Conservation (phyloP, 2,888 invertebrate genomes). For the Xylota segnis region DNA sequence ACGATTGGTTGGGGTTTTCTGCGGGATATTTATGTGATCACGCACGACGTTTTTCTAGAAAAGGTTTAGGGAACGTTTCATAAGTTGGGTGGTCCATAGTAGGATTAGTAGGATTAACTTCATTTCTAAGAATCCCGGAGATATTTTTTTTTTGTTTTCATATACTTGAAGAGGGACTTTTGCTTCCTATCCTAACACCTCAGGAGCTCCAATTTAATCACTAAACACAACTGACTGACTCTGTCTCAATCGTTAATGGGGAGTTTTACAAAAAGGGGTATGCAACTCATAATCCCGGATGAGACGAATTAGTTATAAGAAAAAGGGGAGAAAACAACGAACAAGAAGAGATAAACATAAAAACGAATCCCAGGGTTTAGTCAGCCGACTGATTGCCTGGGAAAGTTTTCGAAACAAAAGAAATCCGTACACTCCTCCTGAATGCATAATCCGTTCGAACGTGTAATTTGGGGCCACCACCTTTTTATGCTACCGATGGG, state of each 20-base stretch:
- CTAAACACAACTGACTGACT: slow-evolving; percentile 42
- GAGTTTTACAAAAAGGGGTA: slow-evolving; percentile 35
- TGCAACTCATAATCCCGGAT: slow-evolving; percentile 66
- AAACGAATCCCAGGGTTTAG: slow-evolving; percentile 30
- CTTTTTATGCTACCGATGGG: slow-evolving; percentile 62
- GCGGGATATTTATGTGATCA: slow-evolving; percentile 17
- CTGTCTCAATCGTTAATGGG: slow-evolving; percentile 37
- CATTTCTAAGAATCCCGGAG: slow-evolving; percentile 31
- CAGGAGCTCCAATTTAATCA: slow-evolving; percentile 33
- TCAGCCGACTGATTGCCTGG: slow-evolving; percentile 62
- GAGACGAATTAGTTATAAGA: slow-evolving; percentile 56
- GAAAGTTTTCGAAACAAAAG: slow-evolving; percentile 63
- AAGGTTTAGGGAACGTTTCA: not conserved
- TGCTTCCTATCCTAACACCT: slow-evolving; percentile 17
- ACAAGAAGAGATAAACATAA: slow-evolving; percentile 24
- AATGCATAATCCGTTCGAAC: slow-evolving; percentile 65
- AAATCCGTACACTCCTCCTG: slow-evolving; percentile 68
- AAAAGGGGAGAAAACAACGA: slow-evolving; percentile 37
- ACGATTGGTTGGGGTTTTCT: slow-evolving; percentile 9
- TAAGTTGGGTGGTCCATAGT: slow-evolving; percentile 37
- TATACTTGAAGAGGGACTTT: not conserved
- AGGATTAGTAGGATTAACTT: slow-evolving; percentile 6
- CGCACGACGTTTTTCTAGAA: not conserved
- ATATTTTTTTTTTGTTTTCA: not conserved
- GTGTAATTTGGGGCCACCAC: slow-evolving; percentile 68